Base-by-base conservation (phyloP, 2,797 vertebrate species). In the Sebastes kiyomatsui region DNA sequence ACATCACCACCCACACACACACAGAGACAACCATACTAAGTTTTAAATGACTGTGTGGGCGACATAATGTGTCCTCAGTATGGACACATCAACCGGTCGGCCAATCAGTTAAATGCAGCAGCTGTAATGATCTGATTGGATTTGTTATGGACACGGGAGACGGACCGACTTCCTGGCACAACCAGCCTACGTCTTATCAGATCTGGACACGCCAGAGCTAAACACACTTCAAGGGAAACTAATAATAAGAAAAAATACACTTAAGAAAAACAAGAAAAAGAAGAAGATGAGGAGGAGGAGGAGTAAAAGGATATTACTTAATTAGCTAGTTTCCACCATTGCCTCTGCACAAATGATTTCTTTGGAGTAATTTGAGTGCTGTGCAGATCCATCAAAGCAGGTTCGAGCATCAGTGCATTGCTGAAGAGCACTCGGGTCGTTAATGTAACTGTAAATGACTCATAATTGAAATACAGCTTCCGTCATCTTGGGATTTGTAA, bases 61-160 rank as follows among this genome's bases (percentile, higher is more conserved):
- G 14, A 67, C 42, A 60, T 61, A 35, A 74, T 75, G 61, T 71
- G 75, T 79, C 65, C 28, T 74, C 60, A 22, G 27, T 52, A 38
- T 52, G 79, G 67, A 77, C 69, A 73, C 72, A 46, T 80, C 60
- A 67, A 56, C 27, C 60, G 66, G n/a, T 65, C 27, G 4, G 59
- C 28, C 49, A 56, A 28, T 77, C 32, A 68, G 28, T 75, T 38
- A 67, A 46, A 80, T 7, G 8, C 35, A 78, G 71, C 74, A 58
- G 74, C 84, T 72, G 64, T 49, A n/a, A 65, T 3, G 22, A 84
- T 72, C 61, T 70, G 79, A 77, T 42, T 85, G 23, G 14, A 75
- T 82, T 82, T 80, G 61, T 62, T 76, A 58, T 3, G 7, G 59
- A 68, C 30, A 68, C 2, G 55, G 42, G 59, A 79, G 22, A 73